These are phyloP conservation scores for Yponomeuta cagnagella DNA, from an alignment of 2,888 invertebrate genomes.

Conservation along the genomic window DNA sequence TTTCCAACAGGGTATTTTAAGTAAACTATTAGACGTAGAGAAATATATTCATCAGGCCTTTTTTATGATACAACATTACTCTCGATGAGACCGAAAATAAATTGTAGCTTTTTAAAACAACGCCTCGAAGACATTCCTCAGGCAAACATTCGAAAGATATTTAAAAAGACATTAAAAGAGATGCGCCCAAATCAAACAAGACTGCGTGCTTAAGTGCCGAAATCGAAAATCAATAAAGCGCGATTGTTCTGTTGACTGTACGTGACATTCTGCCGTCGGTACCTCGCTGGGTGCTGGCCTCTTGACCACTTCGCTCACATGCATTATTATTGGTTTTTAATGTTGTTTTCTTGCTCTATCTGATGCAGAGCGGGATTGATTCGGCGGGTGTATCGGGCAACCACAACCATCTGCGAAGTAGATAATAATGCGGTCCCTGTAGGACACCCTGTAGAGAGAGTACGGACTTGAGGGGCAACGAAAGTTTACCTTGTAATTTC, in stretches of 20 bases:
- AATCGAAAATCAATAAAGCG: constrained; percentile 55
- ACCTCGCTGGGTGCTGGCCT: constrained; percentile 26
- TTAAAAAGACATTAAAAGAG: constrained; percentile 60
- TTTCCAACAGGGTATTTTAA: no score
- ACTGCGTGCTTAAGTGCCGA: constrained; percentile 39
- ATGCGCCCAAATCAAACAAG: constrained; percentile 41
- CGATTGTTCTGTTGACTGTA: constrained; percentile 41
- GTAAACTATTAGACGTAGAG: no score
- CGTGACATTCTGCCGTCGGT: constrained; percentile 29
- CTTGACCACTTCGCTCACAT: no score
- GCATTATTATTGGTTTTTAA: constrained; percentile 15
- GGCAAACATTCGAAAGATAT: constrained; percentile 35
- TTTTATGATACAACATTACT: no score
- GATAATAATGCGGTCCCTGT: no score
- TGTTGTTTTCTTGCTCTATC: constrained; percentile 18
- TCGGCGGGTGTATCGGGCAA: background rate
- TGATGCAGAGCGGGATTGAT: background rate
- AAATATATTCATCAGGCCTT: no score
- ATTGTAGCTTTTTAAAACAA: no score
- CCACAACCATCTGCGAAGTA: no score
- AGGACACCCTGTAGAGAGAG: no score
- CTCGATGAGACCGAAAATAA: no score
- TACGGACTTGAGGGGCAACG: no score
- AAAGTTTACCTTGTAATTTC: no score
- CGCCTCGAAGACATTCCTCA: constrained; percentile 13